Evolutionary conservation across 2,888 invertebrate genomes (phyloP), one percentile per base, ranked within the genome.

Genomic region (Mesoligia furuncula): DNA sequence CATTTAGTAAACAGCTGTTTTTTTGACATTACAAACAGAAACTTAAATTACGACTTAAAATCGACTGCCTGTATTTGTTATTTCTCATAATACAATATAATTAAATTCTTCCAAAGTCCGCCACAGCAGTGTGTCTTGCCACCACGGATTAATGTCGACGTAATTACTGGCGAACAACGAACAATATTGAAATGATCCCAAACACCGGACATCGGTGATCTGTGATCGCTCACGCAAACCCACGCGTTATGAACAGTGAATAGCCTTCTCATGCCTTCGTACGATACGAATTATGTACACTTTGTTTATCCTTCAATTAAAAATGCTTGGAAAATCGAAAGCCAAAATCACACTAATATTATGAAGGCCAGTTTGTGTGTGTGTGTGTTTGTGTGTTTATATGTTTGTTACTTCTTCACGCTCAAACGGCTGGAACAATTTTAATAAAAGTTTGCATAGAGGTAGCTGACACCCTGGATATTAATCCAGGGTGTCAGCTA

Each of bases 151-250:
- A 89, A 87, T 86, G 71, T 75, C 71, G 68, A 48, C 64, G 65
- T 89, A 87, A 90, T 91, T 90, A 89, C 86, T 59, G 70, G 68
- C 45, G 75, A 85, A 87, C 87, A 89, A 70, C 59, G 80, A 87
- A 87, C 89, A 89, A 86, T 88, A 90, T 89, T 85, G 85, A 87
- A 87, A 83, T 72, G 85, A 87, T 82, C 83, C 77, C 81, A 64
- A 62, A 80, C 69, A 59, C 61, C 31, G 64, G 51, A 31, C 31
- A 59, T 17, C 39, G 73, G 69, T 83, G 81, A 89, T 87, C 39
- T 73, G 69, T 83, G 81, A 89, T 87, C 87, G 42, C 59, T 65
- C 27, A 59, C 70, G 70, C 54, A 69, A 67, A 74, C 68, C 68
- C 13, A 39, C 73, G 17, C 59, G 59, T 54, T 45, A 48, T 78